phyloP scores from a whole-genome alignment of 2,888 invertebrate species.

The Hipparchia sbordonii region DNA sequence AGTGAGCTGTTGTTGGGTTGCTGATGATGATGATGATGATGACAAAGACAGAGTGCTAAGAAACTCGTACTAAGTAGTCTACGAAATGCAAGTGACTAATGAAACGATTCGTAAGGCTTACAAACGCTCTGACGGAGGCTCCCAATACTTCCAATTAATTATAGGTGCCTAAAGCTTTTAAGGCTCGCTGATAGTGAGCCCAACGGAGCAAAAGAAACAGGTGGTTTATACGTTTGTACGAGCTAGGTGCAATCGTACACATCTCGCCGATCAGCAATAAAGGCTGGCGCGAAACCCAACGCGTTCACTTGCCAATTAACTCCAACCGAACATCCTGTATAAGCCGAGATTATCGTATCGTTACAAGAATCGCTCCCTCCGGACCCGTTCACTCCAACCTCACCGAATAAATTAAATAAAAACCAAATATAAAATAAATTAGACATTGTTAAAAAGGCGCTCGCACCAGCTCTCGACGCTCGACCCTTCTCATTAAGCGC shows the following conservation, averaged over 20 bases:
- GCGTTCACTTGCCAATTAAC: constrained; percentile 80
- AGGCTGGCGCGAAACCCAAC: constrained; percentile 62
- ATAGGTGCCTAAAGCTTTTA: constrained; percentile 5
- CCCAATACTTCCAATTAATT: constrained; percentile 9
- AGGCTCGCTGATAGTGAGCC: constrained; percentile 1
- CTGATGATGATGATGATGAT: no score
- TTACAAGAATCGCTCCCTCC: constrained; percentile 66
- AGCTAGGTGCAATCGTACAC: constrained; percentile 47
- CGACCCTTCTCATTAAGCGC: constrained; percentile 6
- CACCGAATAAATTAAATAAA: constrained; percentile 80
- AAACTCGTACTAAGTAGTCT: no score
- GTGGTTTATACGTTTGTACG: constrained; percentile 24
- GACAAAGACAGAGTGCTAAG: no score
- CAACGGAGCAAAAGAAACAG: constrained; percentile 27
- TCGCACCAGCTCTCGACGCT: constrained; percentile 62
- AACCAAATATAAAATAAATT: constrained; percentile 77
- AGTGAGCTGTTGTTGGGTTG: no score
- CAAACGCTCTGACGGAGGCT: not conserved
- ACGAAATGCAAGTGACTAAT: not conserved
- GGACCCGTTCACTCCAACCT: constrained; percentile 74
- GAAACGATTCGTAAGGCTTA: not conserved
- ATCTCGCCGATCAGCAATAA: constrained; percentile 63
- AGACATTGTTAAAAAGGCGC: constrained; percentile 51
- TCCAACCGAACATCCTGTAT: constrained; percentile 77
- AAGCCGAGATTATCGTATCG: constrained; percentile 79